Base-by-base conservation (phyloP, 2,888 invertebrate species). In the Orthosia cruda region DNA sequence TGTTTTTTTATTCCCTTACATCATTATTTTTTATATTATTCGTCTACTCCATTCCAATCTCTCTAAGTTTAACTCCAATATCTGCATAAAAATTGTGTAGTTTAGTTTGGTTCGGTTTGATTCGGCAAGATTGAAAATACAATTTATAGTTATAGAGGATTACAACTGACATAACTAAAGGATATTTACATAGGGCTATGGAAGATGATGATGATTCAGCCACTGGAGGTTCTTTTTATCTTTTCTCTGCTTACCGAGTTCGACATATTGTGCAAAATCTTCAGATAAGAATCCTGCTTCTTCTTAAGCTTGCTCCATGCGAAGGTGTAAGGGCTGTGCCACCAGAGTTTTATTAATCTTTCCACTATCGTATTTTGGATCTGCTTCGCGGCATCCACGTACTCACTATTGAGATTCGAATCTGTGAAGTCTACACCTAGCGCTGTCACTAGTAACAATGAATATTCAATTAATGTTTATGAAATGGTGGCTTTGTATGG, bases 381-480 rank as follows among this genome's bases (percentile, higher is more conserved):
- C 65, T 90, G 85, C 49, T 94, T 93, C 0, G 92, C 84, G 0
- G 95, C 95, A 5, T 91, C 88, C 50, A 94, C 91, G 77, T 95
- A 95, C 55, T 92, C 88, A 55, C 86, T 92, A 81, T 93, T 94
- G 0, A 94, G 83, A 1, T 92, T 88, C 0, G 90, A 89, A 71
- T 94, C 94, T 3, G 90, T 91, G 75, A 93, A 93, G 72, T 94
- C 93, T 3, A 95, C 92, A 12, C 95, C 95, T n/a, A 95, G 76
- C 0, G 93, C 94, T 26, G 95, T 95, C 74, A 94, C 95, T 95
- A 86, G 3, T 87, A 87, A 63, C 15, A 47, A 45, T 26, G 1
- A 3, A 71, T 0, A 16, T 16, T 13, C 13, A 54, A 12, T 45
- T 26, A 23, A 16, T 4, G 26, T 26, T 26, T 26, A 26, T 26